Evolutionary conservation across 92 coral and sea anemone species (phyloP).

Genomic region (Porites rus): DNA sequence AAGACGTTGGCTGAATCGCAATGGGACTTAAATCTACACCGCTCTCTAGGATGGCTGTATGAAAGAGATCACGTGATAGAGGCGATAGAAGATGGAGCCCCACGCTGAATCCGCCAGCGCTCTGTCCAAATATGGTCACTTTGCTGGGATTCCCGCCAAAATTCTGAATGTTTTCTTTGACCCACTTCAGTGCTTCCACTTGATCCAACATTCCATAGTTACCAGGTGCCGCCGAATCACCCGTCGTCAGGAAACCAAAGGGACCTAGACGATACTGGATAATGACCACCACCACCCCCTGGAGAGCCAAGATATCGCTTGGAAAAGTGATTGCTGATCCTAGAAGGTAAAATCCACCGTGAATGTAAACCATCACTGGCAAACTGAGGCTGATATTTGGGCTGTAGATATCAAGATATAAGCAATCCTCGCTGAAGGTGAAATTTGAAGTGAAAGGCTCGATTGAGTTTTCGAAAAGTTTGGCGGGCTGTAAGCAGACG

Average conservation of each 20-base stretch:
- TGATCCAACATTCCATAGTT: slow-evolving; percentile 89
- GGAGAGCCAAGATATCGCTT: slow-evolving; percentile 49
- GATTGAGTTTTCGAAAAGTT: not conserved
- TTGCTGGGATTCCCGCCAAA: slow-evolving; percentile 82
- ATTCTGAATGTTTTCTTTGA: slow-evolving; percentile 60
- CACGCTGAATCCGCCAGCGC: slow-evolving; percentile 88
- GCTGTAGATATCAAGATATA: slow-evolving; percentile 54
- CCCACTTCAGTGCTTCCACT: slow-evolving; percentile 79
- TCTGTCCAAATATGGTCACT: slow-evolving; percentile 85
- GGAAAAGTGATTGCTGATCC: slow-evolving; percentile 6
- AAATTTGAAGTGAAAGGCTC: not conserved
- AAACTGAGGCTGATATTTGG: slow-evolving; percentile 40
- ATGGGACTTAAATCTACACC: slow-evolving; percentile 62
- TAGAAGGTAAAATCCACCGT: slow-evolving; percentile 51
- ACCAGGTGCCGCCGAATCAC: slow-evolving; percentile 63
- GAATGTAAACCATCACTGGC: slow-evolving; percentile 64
- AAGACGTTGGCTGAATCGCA: slow-evolving; percentile 33
- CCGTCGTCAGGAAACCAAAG: slow-evolving; percentile 66
- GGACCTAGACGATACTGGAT: slow-evolving; percentile 71
- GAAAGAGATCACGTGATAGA: slow-evolving; percentile 68
- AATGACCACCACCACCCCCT: slow-evolving; percentile 63
- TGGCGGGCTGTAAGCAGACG: slow-evolving; percentile 44
- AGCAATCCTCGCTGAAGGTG: slow-evolving; percentile 49
- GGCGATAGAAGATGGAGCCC: slow-evolving; percentile 80
- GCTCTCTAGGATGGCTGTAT: slow-evolving; percentile 66